Evolutionary conservation across 2,888 invertebrate genomes (phyloP), one percentile per base, ranked within the genome.

Genomic region (Stenodera caucasica): DNA sequence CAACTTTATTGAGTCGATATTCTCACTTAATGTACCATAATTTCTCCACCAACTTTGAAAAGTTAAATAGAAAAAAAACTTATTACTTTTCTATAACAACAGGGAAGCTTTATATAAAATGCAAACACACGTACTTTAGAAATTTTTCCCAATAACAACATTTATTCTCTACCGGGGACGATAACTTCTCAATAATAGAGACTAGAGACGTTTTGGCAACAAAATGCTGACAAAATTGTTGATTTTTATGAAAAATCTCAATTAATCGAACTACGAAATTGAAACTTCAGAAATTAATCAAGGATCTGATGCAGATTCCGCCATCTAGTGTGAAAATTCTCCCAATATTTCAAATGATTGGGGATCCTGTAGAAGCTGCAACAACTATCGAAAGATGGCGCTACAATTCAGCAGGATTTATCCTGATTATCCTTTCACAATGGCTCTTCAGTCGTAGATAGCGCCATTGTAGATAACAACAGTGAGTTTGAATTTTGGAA

Each of bases 71-170:
- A 72, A 69, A 65, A 67, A 68, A 69, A 69, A 72, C 72, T 73
- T 73, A 74, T 74, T 74, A 70, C 71, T 70, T 72, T 73, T 69
- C 70, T 64, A 62, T 61, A 57, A 66, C 67, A 67, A 67, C 32
- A 70, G 70, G 67, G 65, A 68, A 69, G 73, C 70, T 72, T 70
- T 69, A 72, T 72, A 70, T 72, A 72, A 71, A 73, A 73, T 72
- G 70, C 72, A 72, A 72, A 72, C 71, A 71, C 68, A 70, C 69
- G 69, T 73, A 67, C 68, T 64, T 66, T 59, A 64, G 12, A 32
- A 32, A 32, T 32, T 32, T 4, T 1, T 32, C 32, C 4, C 32
- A 32, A 32, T 32, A 32, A 0, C 7, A 11, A 55, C 50, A 50
- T 61, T 57, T 57, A 55, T 55, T 45, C 55, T 55, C 52, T 52